Evolutionary conservation across 2,797 vertebrate species (phyloP).

Genomic region (Chaetodon trifasciatus): DNA sequence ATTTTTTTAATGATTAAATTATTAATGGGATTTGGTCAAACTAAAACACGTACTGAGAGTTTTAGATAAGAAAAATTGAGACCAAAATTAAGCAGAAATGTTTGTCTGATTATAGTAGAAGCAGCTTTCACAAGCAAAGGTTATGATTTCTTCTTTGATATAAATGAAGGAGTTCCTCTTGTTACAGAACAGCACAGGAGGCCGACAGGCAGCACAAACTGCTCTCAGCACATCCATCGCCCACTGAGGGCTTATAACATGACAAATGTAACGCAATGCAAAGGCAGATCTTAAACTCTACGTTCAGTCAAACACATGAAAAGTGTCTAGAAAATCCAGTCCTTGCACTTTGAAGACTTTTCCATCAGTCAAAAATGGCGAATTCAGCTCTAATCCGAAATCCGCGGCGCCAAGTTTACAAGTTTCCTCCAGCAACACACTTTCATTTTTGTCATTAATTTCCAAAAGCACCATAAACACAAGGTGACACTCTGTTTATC

Average conservation of each 20-base stretch:
- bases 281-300: not conserved
- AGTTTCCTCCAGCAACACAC: constrained; percentile 23
- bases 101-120: not conserved
- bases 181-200: constrained; percentile 36
- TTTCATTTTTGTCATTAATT: constrained; percentile 12
- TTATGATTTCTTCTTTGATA: not conserved
- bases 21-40: not conserved
- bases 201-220: constrained; percentile 17
- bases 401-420: constrained; percentile 46
- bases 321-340: constrained; percentile 10
- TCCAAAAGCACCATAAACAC: not conserved
- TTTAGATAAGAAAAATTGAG: not conserved
- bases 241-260: not conserved
- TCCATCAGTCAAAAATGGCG: constrained; percentile 77
- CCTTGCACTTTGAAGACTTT: constrained; percentile 38
- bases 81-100: not conserved
- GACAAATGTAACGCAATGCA: constrained; percentile 3
- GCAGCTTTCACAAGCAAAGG: not conserved
- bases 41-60: not conserved
- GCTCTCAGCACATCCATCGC: constrained; percentile 6
- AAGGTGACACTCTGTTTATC: not conserved
- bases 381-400: constrained; percentile 64
- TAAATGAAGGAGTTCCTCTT: constrained; percentile 13
- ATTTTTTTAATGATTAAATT: not conserved
- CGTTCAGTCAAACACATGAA: not conserved